Evolutionary conservation across 2,113 vertebrate species (phyloP).

Genomic region (Serilophus lunatus): DNA sequence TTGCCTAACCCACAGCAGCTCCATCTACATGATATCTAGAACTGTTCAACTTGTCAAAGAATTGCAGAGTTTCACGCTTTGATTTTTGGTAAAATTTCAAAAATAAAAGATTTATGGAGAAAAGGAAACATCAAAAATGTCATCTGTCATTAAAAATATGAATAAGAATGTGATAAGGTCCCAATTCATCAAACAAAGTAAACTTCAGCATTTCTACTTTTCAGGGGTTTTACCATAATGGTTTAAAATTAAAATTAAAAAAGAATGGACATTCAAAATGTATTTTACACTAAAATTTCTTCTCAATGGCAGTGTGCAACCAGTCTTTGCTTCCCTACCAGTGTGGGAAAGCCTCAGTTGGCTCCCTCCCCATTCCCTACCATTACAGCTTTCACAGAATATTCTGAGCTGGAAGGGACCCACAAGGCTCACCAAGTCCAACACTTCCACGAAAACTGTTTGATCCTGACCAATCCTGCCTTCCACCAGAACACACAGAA

Average conservation of each 20-base stretch:
- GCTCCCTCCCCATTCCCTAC: neutral
- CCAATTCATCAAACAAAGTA: neutral
- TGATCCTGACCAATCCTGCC: neutral
- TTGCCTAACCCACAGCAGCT: neutral
- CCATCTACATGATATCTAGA: neutral
- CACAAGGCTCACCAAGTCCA: neutral
- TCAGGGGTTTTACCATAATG: neutral
- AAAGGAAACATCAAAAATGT: neutral
- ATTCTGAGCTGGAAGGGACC: neutral
- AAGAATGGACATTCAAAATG: neutral
- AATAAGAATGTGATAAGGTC: neutral
- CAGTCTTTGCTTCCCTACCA: neutral
- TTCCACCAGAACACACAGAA: rapidly evolving
- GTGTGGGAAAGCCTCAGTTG: neutral
- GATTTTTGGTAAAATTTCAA: neutral
- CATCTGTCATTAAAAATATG: neutral
- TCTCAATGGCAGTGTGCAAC: neutral
- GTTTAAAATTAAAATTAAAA: neutral
- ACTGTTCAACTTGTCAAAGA: neutral
- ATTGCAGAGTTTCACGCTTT: neutral
- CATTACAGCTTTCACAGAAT: neutral
- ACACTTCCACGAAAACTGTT: neutral
- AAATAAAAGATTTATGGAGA: neutral
- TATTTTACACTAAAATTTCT: neutral
- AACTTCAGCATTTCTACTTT: neutral